Evolutionary conservation across 2,113 vertebrate genomes (phyloP).

Genomic region (Egretta garzetta): DNA sequence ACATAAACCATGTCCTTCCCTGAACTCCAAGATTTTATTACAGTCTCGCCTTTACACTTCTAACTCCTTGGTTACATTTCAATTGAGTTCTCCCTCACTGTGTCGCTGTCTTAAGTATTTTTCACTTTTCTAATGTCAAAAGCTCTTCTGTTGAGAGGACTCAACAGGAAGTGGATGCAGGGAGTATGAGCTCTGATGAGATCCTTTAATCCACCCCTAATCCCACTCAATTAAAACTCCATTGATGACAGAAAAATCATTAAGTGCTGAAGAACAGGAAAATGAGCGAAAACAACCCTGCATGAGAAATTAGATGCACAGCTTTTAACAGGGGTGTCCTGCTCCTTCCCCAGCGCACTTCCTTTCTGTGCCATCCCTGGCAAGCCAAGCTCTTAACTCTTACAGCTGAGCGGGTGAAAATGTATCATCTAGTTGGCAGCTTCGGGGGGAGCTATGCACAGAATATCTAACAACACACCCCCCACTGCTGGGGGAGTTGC

Average conservation of each 20-base stretch:
- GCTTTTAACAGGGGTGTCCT: conserved; percentile 13
- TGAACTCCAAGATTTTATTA: not conserved
- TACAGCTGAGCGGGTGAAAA: not conserved
- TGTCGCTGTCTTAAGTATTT: conserved; percentile 56
- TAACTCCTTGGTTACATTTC: conserved; percentile 25
- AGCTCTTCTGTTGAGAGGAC: conserved; percentile 68
- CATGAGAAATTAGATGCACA: conserved; percentile 49
- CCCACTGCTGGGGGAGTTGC: not conserved
- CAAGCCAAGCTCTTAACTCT: not conserved
- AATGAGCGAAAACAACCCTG: conserved; percentile 58
- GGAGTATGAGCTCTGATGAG: conserved; percentile 66
- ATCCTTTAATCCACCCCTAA: conserved; percentile 75
- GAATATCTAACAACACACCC: not conserved
- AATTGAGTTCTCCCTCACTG: conserved; percentile 13
- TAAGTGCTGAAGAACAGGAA: conserved; percentile 70
- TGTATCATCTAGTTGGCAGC: not conserved
- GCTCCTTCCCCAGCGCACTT: not conserved
- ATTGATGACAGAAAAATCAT: conserved; percentile 72
- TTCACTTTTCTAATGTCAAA: conserved; percentile 62
- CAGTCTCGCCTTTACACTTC: not conserved
- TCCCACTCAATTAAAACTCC: conserved; percentile 74
- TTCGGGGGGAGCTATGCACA: not conserved
- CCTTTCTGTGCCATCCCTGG: not conserved
- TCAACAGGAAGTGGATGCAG: conserved; percentile 68
- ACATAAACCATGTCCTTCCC: not conserved